phyloP scores from a whole-genome alignment of 2,113 vertebrate species.

The Uria aalge region DNA sequence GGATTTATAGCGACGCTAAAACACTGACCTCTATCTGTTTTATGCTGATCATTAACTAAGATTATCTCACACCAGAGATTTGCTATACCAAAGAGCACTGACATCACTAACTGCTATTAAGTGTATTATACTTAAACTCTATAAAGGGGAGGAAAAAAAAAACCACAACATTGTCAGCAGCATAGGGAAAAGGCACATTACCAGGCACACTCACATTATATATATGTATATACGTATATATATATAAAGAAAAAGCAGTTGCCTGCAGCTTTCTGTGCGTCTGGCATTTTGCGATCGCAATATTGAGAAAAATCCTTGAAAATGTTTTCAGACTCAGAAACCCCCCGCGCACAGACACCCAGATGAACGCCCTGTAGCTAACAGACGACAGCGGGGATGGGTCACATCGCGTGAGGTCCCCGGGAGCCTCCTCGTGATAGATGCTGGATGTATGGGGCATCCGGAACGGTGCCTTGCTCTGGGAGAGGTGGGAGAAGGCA shows the following conservation, averaged over 20 bases:
- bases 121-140: slow-evolving; percentile 64
- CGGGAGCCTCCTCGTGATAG: background rate
- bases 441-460: background rate
- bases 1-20: slow-evolving; percentile 69
- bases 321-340: background rate
- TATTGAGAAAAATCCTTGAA: slow-evolving; percentile 24
- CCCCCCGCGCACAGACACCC: background rate
- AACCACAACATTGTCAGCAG: slow-evolving; percentile 64
- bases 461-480: rapidly evolving
- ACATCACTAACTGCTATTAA: slow-evolving; percentile 72
- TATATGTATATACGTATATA: background rate
- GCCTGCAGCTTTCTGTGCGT: slow-evolving; percentile 2
- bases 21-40: slow-evolving; percentile 74
- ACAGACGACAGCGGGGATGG: background rate
- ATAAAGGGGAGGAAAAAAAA: slow-evolving; percentile 60
- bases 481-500: background rate
- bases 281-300: background rate
- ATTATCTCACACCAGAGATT: slow-evolving; percentile 75
- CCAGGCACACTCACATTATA: background rate
- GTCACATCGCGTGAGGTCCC: rapidly evolving
- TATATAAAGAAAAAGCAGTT: background rate
- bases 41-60: slow-evolving; percentile 77
- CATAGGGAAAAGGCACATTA: background rate
- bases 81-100: slow-evolving; percentile 70
- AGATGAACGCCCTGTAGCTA: background rate